These are phyloP conservation scores for Sinotaia quadrata DNA, from an alignment of 2,888 invertebrate species.

Conservation along the genomic window DNA sequence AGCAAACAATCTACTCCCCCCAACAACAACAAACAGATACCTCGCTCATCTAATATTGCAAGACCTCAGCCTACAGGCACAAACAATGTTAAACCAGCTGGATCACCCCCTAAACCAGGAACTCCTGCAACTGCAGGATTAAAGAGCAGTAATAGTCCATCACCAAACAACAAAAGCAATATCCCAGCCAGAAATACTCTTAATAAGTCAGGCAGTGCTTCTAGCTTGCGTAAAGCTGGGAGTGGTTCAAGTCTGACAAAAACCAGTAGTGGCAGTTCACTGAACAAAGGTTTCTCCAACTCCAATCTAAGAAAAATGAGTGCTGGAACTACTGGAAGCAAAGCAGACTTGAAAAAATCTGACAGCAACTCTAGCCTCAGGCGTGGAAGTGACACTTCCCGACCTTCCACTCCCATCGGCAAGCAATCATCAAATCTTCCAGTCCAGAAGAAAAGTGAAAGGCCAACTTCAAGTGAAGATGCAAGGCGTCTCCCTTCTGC, in stretches of 20 bases:
- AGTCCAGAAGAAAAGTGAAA: neutral
- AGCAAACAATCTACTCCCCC: conserved; percentile 23
- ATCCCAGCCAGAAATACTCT: conserved; percentile 21
- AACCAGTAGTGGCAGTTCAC: conserved; percentile 38
- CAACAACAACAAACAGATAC: conserved; percentile 9
- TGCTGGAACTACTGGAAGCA: conserved; percentile 28
- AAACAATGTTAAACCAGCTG: conserved; percentile 42
- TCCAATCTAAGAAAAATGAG: conserved; percentile 40
- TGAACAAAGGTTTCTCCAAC: conserved; percentile 41
- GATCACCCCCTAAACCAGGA: conserved; percentile 39
- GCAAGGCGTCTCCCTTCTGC: neutral
- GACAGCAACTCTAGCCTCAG: conserved; percentile 69
- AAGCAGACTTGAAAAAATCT: conserved; percentile 49
- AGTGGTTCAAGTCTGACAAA: conserved; percentile 55
- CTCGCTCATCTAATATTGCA: conserved; percentile 26
- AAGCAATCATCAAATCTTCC: conserved; percentile 20
- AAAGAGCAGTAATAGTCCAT: neutral
- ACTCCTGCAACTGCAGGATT: conserved; percentile 39
- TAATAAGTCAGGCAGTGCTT: conserved; percentile 40
- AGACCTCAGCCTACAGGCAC: conserved; percentile 19
- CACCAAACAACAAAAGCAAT: neutral
- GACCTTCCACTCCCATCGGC: conserved; percentile 55
- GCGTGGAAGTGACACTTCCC: conserved; percentile 44
- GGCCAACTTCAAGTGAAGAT: neutral
- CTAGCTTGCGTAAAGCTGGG: conserved; percentile 47